Base-by-base conservation (phyloP, 2,888 invertebrate species). In the Neria commutata region DNA sequence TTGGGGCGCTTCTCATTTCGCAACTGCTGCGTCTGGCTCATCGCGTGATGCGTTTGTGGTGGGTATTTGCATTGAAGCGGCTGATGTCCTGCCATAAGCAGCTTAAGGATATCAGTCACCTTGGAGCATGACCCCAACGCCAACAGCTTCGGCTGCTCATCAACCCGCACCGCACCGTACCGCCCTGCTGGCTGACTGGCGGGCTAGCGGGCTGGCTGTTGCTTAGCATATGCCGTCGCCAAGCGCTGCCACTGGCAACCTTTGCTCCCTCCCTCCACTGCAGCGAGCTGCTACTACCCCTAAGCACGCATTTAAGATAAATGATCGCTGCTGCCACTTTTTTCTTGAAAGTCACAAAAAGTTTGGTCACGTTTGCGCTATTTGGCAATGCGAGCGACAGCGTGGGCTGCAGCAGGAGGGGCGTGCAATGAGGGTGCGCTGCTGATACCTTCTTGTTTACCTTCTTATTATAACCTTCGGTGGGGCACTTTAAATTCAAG, bases 281-380 rank as follows among this genome's bases (percentile, higher is more conserved):
- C n/a, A n/a, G n/a, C n/a, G n/a, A n/a, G n/a, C n/a, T n/a, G n/a
- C n/a, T 14, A 42, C 42, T 21, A 42, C 42, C 42, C 42, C 21
- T 42, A 42, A 42, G 60, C 61, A 54, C 51, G 57, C 58, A 72
- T 75, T 76, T 77, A 77, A 77, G 78, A 77, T 77, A 77, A 77
- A 77, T 77, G 77, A 77, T 78, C 76, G 74, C 68, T 71, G 59
- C 61, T 60, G 62, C 37, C 46, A 47, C 54, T 59, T 49, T 45
- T 34, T 54, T 53, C 55, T 21, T 70, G 73, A 66, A 69, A 77
- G 74, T 75, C 75, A 75, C 69, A 75, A 74, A 76, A 74, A 72
- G 65, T 76, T 77, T 76, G 78, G 77, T 77, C 77, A 77, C 77
- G 77, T 77, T 71, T 74, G 68, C 67, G 75, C 74, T 76, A 78